Evolutionary conservation across 2,113 vertebrate species (phyloP).

Genomic region (Notothenia coriiceps): DNA sequence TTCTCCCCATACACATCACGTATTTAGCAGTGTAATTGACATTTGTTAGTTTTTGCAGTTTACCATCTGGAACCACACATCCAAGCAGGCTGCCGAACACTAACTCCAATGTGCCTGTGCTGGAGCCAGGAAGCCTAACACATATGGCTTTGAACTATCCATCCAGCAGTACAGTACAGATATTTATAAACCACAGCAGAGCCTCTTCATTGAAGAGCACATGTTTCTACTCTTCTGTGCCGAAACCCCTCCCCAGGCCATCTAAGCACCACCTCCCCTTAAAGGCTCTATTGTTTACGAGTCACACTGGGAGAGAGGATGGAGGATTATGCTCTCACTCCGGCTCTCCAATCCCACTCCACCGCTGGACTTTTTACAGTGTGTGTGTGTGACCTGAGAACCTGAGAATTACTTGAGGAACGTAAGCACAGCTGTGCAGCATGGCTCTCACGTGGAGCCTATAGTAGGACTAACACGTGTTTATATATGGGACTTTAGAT

Average conservation of each 20-base stretch:
- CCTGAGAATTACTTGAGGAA: slow-evolving; percentile 63
- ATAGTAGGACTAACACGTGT: slow-evolving; percentile 69
- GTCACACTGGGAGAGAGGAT: slow-evolving; percentile 52
- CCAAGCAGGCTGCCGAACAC: slow-evolving; percentile 48
- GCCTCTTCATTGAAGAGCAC: slow-evolving; percentile 79
- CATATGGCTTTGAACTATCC: slow-evolving; percentile 75
- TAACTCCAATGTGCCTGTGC: slow-evolving; percentile 53
- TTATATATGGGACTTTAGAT: slow-evolving; percentile 61
- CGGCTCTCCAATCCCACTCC: slow-evolving; percentile 25
- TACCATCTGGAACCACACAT: slow-evolving; percentile 53
- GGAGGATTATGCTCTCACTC: slow-evolving; percentile 18
- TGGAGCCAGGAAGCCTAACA: slow-evolving; percentile 62
- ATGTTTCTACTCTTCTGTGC: slow-evolving; percentile 79
- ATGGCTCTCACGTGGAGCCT: slow-evolving; percentile 65
- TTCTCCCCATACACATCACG: slow-evolving; percentile 2
- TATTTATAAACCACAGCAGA: slow-evolving; percentile 83
- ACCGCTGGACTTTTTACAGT: slow-evolving; percentile 50
- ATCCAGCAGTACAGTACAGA: slow-evolving; percentile 69
- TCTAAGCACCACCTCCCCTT: slow-evolving; percentile 61
- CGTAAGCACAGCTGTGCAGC: slow-evolving; percentile 79
- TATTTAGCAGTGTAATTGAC: slow-evolving; percentile 32
- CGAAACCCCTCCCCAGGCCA: slow-evolving; percentile 54
- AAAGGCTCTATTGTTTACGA: slow-evolving; percentile 75
- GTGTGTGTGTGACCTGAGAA: slow-evolving; percentile 61
- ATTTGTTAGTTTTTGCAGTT: slow-evolving; percentile 65